These are phyloP conservation scores for Myotis vivesi DNA, from an alignment of 2,797 vertebrate genomes.

Conservation along the genomic window DNA sequence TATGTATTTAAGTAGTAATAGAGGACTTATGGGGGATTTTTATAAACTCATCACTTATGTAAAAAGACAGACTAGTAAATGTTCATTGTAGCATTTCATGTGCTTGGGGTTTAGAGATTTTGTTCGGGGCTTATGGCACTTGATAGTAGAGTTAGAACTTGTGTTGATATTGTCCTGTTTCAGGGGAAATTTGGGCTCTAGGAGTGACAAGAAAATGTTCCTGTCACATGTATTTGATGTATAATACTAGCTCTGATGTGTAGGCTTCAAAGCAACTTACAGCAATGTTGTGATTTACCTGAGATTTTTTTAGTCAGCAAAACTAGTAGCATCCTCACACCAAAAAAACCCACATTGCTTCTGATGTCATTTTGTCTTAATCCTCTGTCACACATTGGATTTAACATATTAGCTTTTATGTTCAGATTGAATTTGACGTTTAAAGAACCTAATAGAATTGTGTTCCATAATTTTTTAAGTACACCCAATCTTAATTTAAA, in stretches of 20 bases:
- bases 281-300: not conserved
- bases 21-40: constrained; percentile 12
- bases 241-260: not conserved
- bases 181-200: not conserved
- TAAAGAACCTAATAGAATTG: constrained; percentile 38
- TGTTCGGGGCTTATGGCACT: not conserved
- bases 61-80: constrained; percentile 53
- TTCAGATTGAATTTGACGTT: constrained; percentile 25
- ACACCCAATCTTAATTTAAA: constrained; percentile 32
- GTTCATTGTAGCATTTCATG: not conserved
- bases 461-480: constrained; percentile 48
- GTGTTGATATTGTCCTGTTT: constrained; percentile 43
- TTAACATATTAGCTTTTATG: constrained; percentile 27
- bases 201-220: constrained; percentile 31
- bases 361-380: not conserved
- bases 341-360: not conserved
- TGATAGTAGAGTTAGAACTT: constrained; percentile 6
- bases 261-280: not conserved
- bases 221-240: not conserved
- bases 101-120: constrained; percentile 38
- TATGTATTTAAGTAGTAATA: constrained; percentile 44
- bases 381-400: not conserved
- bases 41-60: not conserved
- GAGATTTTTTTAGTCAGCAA: constrained; percentile 6
- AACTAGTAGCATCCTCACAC: not conserved